Evolutionary conservation across 2,113 vertebrate species (phyloP), one percentile per base, ranked within the genome.

Genomic region (Osmerus mordax): DNA sequence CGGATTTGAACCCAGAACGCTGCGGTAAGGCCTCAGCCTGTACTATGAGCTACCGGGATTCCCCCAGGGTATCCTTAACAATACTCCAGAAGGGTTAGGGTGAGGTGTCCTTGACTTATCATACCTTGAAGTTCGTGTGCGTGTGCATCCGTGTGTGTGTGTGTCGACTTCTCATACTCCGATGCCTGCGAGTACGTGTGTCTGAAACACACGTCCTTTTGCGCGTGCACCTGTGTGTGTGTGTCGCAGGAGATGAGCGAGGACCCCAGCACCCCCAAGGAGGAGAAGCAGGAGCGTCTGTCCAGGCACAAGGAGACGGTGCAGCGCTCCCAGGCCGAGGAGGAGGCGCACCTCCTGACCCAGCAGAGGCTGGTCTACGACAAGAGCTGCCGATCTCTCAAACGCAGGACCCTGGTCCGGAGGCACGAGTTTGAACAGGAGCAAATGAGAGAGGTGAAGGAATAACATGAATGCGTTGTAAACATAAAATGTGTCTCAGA

Each of bases 261-360:
- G 89, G 97, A 99, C 84, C 94, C 94, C 84, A 96, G 93, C 89
- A 96, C 95, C 52, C 94, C 96, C 67, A 98, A 97, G 92, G 98
- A 98, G 78, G 97, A 99, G 91, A 99, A 98, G 87, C 96, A 98
- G 85, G 97, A 98, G 85, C 94, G 96, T 82, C 94, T 99, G 91
- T 99, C 97, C 65, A 96, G 97, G 89, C 97, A 98, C 89, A 99
- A 99, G 90, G 97, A 99, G 91, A 99, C 96, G 87, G 91, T 99
- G 86, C 97, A 98, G 93, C 97, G 97, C 92, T 97, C 95, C 1
- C 97, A 99, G 92, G 96, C 97, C 29, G 96, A 99, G 90, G 97
- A 99, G 87, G 97, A 99, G 88, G 94, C 97, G 60, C 95, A 96
- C 71, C 93, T 99, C 83, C 94, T 99, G 90, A 92, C 92, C 85